Conservation (phyloP, 2,888 invertebrate genomes). For the Vesta saturnalis region DNA sequence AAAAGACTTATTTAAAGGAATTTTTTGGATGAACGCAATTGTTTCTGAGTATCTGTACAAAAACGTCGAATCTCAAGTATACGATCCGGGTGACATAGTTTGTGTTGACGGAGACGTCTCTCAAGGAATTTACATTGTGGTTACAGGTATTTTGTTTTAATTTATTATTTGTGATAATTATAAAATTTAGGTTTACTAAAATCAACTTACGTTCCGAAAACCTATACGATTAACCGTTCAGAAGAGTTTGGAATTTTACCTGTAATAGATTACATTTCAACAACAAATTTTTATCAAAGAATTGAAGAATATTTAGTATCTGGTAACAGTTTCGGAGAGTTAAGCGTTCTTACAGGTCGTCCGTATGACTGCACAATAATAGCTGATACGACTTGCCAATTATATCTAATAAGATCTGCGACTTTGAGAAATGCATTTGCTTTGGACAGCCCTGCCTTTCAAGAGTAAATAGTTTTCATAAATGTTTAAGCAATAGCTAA, state of each 20-base stretch:
- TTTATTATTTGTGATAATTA: too few relatives aligned
- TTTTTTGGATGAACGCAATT: slow-evolving; percentile 46
- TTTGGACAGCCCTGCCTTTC: slow-evolving; percentile 16
- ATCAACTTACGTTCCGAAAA: slow-evolving; percentile 47
- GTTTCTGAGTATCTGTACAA: slow-evolving; percentile 41
- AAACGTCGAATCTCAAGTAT: slow-evolving; percentile 39
- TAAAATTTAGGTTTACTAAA: slow-evolving; percentile 33
- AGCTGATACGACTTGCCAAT: slow-evolving; percentile 69
- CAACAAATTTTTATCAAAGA: slow-evolving; percentile 63
- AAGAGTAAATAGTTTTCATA: slow-evolving; percentile 19
- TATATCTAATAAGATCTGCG: too few relatives aligned
- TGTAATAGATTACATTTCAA: slow-evolving; percentile 66
- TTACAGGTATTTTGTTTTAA: slow-evolving; percentile 12
- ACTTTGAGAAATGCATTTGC: slow-evolving; percentile 64
- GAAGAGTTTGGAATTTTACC: slow-evolving; percentile 65
- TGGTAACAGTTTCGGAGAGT: slow-evolving; percentile 70
- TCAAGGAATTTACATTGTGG: slow-evolving; percentile 61
- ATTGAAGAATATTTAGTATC: slow-evolving; percentile 68
- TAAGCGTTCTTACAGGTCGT: slow-evolving; percentile 68
- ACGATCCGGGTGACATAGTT: slow-evolving; percentile 42
- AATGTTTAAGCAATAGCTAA: slow-evolving; percentile 6
- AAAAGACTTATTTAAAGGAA: slow-evolving; percentile 57
- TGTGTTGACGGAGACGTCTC: slow-evolving; percentile 53
- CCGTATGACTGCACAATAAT: slow-evolving; percentile 67
- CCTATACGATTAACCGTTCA: slow-evolving; percentile 63